phyloP scores from a whole-genome alignment of 2,888 invertebrate species.

The Ennomos quercinarius region DNA sequence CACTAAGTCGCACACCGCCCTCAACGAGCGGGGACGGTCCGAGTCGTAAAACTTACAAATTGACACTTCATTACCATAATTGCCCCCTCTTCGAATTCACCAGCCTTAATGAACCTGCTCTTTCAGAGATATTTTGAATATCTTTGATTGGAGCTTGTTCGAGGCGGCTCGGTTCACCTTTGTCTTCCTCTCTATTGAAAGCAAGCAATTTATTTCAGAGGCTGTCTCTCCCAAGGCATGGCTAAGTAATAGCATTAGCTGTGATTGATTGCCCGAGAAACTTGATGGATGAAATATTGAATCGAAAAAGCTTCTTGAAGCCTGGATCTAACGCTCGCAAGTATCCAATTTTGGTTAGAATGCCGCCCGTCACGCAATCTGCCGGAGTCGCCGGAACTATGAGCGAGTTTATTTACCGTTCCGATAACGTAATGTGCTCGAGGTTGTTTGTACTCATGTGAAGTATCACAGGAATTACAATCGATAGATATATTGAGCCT shows the following conservation, averaged over 20 bases:
- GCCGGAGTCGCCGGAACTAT: background rate
- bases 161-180: constrained; percentile 1
- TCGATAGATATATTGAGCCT: background rate
- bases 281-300: constrained; percentile 15
- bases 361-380: constrained; percentile 1
- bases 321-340: background rate
- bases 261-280: constrained; percentile 13
- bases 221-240: constrained; percentile 14
- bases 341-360: constrained; percentile 5
- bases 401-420: background rate
- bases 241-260: constrained; percentile 11
- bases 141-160: constrained; percentile 16
- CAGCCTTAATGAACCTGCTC: constrained; percentile 4
- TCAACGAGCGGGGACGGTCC: background rate
- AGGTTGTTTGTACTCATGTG: background rate
- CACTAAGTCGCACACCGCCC: background rate
- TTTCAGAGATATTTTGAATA: constrained; percentile 11
- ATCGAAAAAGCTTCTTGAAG: constrained; percentile 1
- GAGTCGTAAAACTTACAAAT: constrained; percentile 21
- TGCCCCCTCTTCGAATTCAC: constrained; percentile 5
- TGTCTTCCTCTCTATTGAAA: constrained; percentile 12
- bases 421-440: background rate
- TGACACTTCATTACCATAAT: constrained; percentile 28
- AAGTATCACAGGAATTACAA: background rate
- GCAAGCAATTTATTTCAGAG: constrained; percentile 14